Conservation (phyloP, 2,888 invertebrate genomes). For the Eutolmus rufibarbis region DNA sequence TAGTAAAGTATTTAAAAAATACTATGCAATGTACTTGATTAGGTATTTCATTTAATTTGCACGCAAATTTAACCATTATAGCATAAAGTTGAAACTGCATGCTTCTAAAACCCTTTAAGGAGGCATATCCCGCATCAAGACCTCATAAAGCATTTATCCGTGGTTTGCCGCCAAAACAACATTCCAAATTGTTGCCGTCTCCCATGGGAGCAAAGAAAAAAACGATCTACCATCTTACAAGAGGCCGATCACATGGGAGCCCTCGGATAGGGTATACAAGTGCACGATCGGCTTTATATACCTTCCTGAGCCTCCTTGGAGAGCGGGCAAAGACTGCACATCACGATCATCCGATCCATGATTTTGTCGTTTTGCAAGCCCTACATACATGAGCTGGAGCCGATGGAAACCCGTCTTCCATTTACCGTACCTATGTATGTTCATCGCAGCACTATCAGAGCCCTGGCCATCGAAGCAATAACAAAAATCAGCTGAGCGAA, state of each 20-base stretch:
- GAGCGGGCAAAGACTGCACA: background rate
- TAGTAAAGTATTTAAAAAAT: too few species aligned
- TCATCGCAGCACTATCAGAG: background rate
- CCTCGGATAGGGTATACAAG: conserved; percentile 3
- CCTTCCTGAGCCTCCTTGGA: background rate
- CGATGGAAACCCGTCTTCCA: background rate
- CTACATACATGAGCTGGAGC: background rate
- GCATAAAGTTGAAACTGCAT: background rate
- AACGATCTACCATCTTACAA: background rate
- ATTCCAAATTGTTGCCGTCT: conserved; percentile 10
- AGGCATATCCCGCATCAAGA: background rate
- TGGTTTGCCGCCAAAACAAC: conserved; percentile 35
- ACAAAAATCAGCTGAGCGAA: conserved; percentile 31
- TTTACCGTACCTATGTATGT: background rate
- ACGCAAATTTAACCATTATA: background rate
- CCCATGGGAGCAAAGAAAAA: background rate
- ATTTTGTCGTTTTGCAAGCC: conserved; percentile 11
- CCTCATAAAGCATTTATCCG: background rate
- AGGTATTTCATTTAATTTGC: background rate
- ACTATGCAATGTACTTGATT: background rate
- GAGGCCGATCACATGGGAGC: background rate
- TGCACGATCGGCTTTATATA: background rate
- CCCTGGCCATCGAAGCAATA: background rate
- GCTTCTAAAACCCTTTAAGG: background rate
- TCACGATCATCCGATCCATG: background rate